These are phyloP conservation scores for Dendrophyllia cribrosa DNA, from an alignment of 64 coral and sea anemone genomes.

Conservation along the genomic window DNA sequence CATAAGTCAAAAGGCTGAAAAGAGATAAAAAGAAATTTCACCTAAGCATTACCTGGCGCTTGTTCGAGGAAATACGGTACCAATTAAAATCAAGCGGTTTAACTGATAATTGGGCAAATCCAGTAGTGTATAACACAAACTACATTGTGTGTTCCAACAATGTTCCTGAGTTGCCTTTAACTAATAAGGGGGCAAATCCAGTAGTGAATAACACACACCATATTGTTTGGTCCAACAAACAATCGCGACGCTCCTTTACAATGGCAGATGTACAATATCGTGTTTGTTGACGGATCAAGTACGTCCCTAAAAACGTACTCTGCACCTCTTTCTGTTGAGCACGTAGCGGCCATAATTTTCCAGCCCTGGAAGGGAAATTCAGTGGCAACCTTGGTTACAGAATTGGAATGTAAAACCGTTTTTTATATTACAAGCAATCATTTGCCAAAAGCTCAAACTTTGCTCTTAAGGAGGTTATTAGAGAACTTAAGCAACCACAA, in stretches of 20 bases:
- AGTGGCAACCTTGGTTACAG: no score
- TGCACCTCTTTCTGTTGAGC: conserved; percentile 61
- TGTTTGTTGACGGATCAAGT: not conserved
- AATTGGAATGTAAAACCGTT: no score
- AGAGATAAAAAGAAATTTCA: no score
- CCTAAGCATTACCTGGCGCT: no score
- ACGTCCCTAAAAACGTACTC: conserved; percentile 45
- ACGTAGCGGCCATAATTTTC: conserved; percentile 71
- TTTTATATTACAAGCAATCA: no score
- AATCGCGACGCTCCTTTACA: conserved; percentile 48
- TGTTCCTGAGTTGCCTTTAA: not conserved
- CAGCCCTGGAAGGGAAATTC: conserved; percentile 33
- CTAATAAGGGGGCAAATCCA: conserved; percentile 81
- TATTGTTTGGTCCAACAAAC: not conserved
- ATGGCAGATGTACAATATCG: conserved; percentile 27
- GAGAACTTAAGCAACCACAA: no score
- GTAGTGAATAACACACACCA: conserved; percentile 70
- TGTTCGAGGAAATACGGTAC: no score
- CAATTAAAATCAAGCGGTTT: no score
- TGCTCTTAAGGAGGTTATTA: not conserved
- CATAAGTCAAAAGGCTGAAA: no score
- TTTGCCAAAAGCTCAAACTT: no score
- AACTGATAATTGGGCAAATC: no score
- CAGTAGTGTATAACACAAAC: no score
- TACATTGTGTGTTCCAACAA: not conserved